Conservation (phyloP, 2,113 vertebrate genomes). For the Bubo scandiacus region DNA sequence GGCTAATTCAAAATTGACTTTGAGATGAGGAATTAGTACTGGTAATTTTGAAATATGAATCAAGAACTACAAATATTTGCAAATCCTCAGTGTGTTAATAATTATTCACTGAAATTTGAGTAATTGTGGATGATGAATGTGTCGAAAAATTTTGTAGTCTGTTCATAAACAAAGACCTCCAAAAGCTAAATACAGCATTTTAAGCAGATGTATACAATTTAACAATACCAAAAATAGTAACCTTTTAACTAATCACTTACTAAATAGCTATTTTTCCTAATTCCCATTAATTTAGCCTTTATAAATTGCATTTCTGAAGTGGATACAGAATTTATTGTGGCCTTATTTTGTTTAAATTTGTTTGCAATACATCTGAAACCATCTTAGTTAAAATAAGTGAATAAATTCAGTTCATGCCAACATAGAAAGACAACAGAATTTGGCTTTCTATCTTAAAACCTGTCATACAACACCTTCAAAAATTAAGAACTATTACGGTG, state of each 20-base stretch:
- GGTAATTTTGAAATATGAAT: not conserved
- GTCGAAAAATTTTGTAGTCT: not conserved
- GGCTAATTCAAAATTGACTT: not conserved
- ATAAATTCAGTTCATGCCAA: not conserved
- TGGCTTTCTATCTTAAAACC: not conserved
- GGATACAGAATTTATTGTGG: not conserved
- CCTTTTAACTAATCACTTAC: not conserved
- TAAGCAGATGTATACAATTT: constrained; percentile 17
- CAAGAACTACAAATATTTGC: constrained; percentile 37
- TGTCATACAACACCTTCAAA: not conserved
- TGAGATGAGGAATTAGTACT: not conserved
- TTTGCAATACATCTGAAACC: not conserved
- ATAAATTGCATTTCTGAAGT: not conserved
- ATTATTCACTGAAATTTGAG: constrained; percentile 27
- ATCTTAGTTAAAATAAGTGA: not conserved
- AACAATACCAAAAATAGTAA: not conserved
- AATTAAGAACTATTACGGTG: not conserved
- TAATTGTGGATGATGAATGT: constrained; percentile 10
- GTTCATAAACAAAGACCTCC: constrained; percentile 14
- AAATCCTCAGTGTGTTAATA: constrained; percentile 7
- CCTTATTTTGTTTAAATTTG: not conserved
- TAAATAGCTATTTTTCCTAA: not conserved
- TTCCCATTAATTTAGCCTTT: not conserved
- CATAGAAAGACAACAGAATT: not conserved
- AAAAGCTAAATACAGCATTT: not conserved